Conservation (phyloP, 2,888 invertebrate genomes). For the Phymatocera aterrima region DNA sequence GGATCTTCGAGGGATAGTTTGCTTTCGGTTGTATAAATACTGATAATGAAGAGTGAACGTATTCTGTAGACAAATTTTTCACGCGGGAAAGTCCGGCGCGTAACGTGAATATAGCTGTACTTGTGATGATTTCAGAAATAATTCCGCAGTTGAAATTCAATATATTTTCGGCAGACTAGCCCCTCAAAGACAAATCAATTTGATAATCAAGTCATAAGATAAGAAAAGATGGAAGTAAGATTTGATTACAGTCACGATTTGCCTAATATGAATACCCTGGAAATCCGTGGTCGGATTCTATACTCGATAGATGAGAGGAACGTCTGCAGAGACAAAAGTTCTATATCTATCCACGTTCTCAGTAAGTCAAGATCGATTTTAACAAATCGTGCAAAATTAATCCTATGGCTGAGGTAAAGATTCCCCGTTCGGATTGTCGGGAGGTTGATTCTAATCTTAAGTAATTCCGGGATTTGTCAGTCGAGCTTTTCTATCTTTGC, state of each 20-base stretch:
- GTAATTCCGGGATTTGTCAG: constrained; percentile 54
- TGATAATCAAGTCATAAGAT: neutral
- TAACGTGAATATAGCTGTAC: no score
- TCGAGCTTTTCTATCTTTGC: constrained; percentile 49
- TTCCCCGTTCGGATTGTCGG: constrained; percentile 57
- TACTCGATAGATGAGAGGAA: neutral
- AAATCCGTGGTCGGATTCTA: neutral
- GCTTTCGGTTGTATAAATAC: neutral
- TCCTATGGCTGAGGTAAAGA: constrained; percentile 53
- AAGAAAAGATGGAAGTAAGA: neutral
- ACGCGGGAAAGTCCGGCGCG: neutral
- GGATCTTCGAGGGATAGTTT: neutral
- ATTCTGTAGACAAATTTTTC: neutral
- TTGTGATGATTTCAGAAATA: neutral
- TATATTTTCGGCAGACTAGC: neutral
- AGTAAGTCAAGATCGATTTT: constrained; percentile 43
- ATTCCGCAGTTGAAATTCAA: neutral
- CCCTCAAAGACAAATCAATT: neutral
- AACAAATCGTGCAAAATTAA: constrained; percentile 40
- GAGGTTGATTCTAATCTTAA: constrained; percentile 62
- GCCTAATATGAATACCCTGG: neutral
- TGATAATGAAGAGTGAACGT: neutral
- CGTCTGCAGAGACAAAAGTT: neutral
- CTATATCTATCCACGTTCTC: constrained; percentile 21
- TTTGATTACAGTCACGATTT: neutral